A percentile compares a stretch with the other conserved stretches of the same genome.
Conservation (phyloP, 2,888 invertebrate genomes). For the Cotesia congregata region DNA sequence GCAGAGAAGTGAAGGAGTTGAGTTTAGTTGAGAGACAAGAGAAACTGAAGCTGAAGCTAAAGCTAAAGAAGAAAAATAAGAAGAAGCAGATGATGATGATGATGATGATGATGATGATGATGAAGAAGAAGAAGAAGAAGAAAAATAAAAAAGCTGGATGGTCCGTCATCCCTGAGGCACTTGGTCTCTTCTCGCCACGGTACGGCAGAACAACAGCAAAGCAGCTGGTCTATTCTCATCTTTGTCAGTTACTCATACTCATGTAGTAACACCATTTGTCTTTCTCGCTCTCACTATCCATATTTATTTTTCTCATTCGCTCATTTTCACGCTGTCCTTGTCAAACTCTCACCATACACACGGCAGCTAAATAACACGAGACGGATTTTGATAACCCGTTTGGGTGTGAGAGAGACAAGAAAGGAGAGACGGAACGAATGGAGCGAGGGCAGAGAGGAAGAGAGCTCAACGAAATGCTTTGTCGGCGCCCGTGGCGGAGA, state of each 20-base stretch:
- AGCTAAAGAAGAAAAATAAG: neutral
- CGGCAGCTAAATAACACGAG: constrained; percentile 45
- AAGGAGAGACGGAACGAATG: constrained; percentile 32
- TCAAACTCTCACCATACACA: constrained; percentile 29
- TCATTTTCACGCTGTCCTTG: constrained; percentile 45
- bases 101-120: neutral
- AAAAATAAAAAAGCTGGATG: constrained; percentile 24
- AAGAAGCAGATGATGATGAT: neutral
- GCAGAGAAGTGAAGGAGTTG: neutral
- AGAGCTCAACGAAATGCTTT: constrained; percentile 63
- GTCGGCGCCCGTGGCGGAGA: constrained; percentile 69
- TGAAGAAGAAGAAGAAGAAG: neutral
- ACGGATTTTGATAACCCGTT: constrained; percentile 51
- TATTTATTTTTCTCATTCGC: constrained; percentile 22
- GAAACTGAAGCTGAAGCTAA: neutral
- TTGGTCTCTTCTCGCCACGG: constrained; percentile 39
- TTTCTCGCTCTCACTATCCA: constrained; percentile 45
- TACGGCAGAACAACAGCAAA: constrained; percentile 25
- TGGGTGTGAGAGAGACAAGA: constrained; percentile 49
- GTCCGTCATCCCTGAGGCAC: constrained; percentile 30
- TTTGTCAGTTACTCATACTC: constrained; percentile 24
- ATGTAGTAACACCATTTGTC: constrained; percentile 26
- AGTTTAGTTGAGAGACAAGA: neutral
- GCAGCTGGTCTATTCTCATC: constrained; percentile 29
- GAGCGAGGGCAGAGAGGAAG: constrained; percentile 42